Percentiles rank a stretch among this genome's conserved stretches.
These are phyloP conservation scores for Hybognathus amarus DNA, from an alignment of 2,797 vertebrate species.

Conservation along the genomic window DNA sequence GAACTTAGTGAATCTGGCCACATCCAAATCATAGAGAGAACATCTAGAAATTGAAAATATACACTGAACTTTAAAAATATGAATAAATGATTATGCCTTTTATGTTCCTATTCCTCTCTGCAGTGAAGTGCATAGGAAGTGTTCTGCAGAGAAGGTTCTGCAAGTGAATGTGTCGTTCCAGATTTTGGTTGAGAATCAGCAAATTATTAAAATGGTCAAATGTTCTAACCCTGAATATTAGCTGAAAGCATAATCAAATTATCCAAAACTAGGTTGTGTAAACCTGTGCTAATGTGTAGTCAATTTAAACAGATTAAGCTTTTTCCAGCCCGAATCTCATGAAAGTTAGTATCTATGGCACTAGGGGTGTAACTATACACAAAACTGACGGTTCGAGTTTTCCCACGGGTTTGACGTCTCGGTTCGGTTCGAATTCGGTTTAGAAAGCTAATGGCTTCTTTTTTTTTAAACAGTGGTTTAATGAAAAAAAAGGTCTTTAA, in stretches of 20 bases:
- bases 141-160: not conserved
- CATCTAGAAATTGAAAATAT: not conserved
- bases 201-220: not conserved
- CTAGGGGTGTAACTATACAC: too few relatives aligned
- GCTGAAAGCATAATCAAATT: not conserved
- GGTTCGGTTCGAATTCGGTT: too few relatives aligned
- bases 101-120: conserved; percentile 11
- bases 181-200: not conserved
- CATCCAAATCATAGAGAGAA: not conserved
- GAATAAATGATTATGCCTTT: not conserved
- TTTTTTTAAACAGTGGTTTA: too few relatives aligned
- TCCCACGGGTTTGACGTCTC: too few relatives aligned
- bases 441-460: too few relatives aligned
- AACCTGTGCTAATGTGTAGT: not conserved
- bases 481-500: too few relatives aligned
- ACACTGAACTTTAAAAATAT: not conserved
- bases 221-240: not conserved
- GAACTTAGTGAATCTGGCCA: not conserved
- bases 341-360: too few relatives aligned
- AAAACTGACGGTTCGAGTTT: too few relatives aligned
- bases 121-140: not conserved
- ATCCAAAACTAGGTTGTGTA: not conserved
- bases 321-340: too few relatives aligned
- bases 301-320: not conserved
- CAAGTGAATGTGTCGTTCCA: not conserved